Evolutionary conservation across 2,797 vertebrate genomes (phyloP), one percentile per base, ranked within the genome.

Genomic region (Xiphophorus birchmanni): DNA sequence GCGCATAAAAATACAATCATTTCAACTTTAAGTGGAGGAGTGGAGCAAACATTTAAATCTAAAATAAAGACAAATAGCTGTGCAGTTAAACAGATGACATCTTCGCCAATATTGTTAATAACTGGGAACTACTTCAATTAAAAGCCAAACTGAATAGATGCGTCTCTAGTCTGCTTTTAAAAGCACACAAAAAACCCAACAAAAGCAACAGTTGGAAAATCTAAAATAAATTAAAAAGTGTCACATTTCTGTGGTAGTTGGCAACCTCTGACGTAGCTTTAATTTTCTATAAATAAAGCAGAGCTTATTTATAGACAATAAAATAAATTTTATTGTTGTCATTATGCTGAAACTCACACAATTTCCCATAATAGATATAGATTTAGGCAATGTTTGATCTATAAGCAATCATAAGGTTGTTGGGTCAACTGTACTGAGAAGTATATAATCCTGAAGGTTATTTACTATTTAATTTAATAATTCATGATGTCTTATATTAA

Each of bases 341-440:
- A 42, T 29, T 37, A 77, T 3, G 48, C 48, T 52, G 21, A 37
- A 77, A 10, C 9, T 65, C 11, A 45, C 48, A 52, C 0, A 11
- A 73, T 29, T 78, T 73, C 52, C 23, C 2, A 80, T n/a, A 73
- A 40, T 17, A 80, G 21, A 8, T 21, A 47, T 52, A 44, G 84
- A 80, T 56, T 32, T 12, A 47, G 79, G 13, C 60, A 79, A 72
- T 60, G 65, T 44, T 26, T 50, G 8, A 40, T 77, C 44, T 52
- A 78, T 48, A 45, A 87, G 37, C 37, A 73, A 54, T 71, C 35
- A 4, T 26, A 56, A 65, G 71, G 73, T 44, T 80, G 77, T 58
- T 26, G 2, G 4, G 74, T 48, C 12, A 8, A 11, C 48, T 74
- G 42, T 15, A 13, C 67, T 56, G 77, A 81, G 77, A 89, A 45